Base-by-base conservation (phyloP, 2,888 invertebrate genomes). In the Dasysyrphus albostriatus region DNA sequence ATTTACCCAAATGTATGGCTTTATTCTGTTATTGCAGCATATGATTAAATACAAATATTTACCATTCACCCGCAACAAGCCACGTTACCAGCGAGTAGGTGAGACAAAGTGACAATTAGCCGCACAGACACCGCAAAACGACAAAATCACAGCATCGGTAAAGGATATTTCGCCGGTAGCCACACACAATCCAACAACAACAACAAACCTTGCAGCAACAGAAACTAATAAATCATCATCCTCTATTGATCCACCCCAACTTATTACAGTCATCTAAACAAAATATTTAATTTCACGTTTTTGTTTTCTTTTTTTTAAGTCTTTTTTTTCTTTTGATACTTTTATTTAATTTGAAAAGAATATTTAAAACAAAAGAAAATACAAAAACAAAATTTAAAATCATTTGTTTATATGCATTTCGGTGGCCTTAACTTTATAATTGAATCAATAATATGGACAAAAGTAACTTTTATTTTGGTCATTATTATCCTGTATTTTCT, bases 21-120 rank as follows among this genome's bases (percentile, higher is more conserved):
- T 14, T 29, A 10, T 54, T 54, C 47, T 10, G 16, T 74, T 73
- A 83, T 95, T 95, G 88, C 95, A 98, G 98, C 99, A 99, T 94
- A 99, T 99, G 99, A 97, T 99, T 92, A 98, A 98, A 94, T 99
- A 99, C 93, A 96, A 97, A 93, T 99, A 99, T 94, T 94, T 99
- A 93, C 99, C 99, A 85, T 99, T 99, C 93, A 98, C 99, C 74
- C 97, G 98, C 92, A 98, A 98, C 91, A 99, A 99, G 94, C 98
- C 98, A 91, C 96, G 96, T 93, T 98, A 98, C 94, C 96, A 97
- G 93, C 95, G 95, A 82, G 94, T 93, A 74, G 92, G 91, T 76
- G 91, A 93, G 83, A 89, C 91, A 88, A 94, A 94, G 93, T 94
- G 94, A 94, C 93, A 93, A 93, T 93, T 93, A 93, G 92, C 93